Evolutionary conservation across 2,113 vertebrate species (phyloP).

Genomic region (Rhadina sibilatrix): DNA sequence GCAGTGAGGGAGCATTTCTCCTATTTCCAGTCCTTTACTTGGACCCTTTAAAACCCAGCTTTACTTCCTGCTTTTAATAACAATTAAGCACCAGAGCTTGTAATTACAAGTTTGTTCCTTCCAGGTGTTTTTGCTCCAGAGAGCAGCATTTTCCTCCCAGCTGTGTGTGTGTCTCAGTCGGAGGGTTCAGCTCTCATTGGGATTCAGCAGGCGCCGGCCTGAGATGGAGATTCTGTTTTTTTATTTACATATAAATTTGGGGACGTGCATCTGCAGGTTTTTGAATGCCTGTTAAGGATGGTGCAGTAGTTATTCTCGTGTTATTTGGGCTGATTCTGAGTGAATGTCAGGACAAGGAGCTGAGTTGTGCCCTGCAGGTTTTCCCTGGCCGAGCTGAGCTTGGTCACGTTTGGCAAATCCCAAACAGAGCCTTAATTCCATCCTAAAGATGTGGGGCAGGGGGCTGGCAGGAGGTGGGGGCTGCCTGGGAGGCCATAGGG

Average conservation of each 20-base stretch:
- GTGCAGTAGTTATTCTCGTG: not conserved
- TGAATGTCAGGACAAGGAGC: not conserved
- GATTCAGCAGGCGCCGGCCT: not conserved
- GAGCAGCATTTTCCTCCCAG: not conserved
- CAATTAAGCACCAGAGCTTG: not conserved
- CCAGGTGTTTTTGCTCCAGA: not conserved
- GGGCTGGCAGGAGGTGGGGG: not conserved
- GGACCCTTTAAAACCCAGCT: not conserved
- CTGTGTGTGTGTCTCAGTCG: not conserved
- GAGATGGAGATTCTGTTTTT: not conserved
- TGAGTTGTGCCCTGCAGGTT: not conserved
- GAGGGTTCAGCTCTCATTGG: not conserved
- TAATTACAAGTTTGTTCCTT: not conserved
- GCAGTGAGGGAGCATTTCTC: not conserved
- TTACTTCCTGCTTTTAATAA: not conserved
- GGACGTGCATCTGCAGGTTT: not conserved
- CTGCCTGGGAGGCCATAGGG: not conserved
- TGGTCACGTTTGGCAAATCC: rapidly evolving
- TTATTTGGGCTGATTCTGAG: not conserved
- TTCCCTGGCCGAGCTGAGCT: not conserved
- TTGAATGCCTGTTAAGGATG: not conserved
- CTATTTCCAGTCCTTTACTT: not conserved
- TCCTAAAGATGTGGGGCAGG: too few species aligned
- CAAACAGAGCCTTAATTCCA: not conserved
- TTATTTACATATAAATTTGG: not conserved